phyloP scores from a whole-genome alignment of 2,888 invertebrate species.

The Ommatoiulus sabulosus region DNA sequence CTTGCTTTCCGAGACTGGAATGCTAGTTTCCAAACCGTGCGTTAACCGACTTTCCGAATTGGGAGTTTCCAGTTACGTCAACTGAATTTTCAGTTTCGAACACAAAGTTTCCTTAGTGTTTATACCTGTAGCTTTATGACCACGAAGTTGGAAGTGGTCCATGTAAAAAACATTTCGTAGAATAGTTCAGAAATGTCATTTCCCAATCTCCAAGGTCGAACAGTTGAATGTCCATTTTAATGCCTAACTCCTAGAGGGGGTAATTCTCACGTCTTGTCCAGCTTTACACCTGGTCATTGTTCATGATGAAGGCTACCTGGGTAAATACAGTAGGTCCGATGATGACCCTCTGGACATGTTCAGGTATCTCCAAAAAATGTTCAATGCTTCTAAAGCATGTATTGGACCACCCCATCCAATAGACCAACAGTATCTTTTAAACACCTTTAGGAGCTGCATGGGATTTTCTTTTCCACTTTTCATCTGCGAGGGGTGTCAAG shows the following conservation, averaged over 20 bases:
- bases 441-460: neutral
- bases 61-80: no score
- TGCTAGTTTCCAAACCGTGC: no score
- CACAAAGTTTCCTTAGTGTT: no score
- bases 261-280: slow-evolving; percentile 9
- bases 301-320: neutral
- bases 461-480: neutral
- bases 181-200: neutral
- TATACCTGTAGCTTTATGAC: no score
- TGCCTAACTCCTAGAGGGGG: neutral
- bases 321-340: neutral
- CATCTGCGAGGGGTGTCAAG: neutral
- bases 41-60: no score
- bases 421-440: neutral
- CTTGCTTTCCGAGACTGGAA: no score
- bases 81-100: no score
- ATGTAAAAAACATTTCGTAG: neutral
- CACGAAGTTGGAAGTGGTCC: neutral
- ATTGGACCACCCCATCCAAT: neutral
- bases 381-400: neutral
- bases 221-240: neutral
- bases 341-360: slow-evolving; percentile 1
- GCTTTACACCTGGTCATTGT: slow-evolving; percentile 5
- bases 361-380: neutral
- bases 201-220: neutral